Conservation (phyloP, 2,797 vertebrate genomes). For the Lithobates pipiens region DNA sequence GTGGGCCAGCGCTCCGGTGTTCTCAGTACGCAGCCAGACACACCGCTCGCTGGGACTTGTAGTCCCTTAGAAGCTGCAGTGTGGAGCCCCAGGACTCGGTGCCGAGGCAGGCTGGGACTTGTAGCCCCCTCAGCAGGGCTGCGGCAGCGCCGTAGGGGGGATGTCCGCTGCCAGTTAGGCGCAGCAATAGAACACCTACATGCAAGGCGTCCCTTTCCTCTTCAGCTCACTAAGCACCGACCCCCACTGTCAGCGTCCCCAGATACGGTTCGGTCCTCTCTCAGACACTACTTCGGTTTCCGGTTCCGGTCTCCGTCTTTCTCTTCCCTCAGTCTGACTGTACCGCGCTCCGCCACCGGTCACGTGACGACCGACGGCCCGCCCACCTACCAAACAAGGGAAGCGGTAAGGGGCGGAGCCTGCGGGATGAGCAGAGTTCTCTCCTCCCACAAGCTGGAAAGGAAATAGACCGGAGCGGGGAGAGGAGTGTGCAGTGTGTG, state of each 20-base stretch:
- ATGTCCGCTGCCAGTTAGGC: neutral
- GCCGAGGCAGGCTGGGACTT: too few relatives aligned
- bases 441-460: neutral
- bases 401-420: neutral
- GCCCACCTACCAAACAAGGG: neutral
- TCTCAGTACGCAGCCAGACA: too few relatives aligned
- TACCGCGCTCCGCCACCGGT: slow-evolving; percentile 40
- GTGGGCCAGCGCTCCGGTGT: too few relatives aligned
- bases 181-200: slow-evolving; percentile 12
- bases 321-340: slow-evolving; percentile 22
- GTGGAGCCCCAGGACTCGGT: too few relatives aligned
- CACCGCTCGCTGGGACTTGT: too few relatives aligned
- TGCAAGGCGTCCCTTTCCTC: neutral
- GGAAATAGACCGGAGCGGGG: neutral
- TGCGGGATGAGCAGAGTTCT: too few relatives aligned
- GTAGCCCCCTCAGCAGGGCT: too few relatives aligned
- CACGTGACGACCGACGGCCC: slow-evolving; percentile 28
- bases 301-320: slow-evolving; percentile 52
- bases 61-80: too few relatives aligned
- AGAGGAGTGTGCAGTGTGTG: neutral
- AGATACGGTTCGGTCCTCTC: slow-evolving; percentile 21
- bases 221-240: neutral
- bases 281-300: slow-evolving; percentile 28
- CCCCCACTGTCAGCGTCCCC: neutral
- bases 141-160: too few relatives aligned